Evolutionary conservation across 2,797 vertebrate species (phyloP).

Genomic region (Rachycentron canadum): DNA sequence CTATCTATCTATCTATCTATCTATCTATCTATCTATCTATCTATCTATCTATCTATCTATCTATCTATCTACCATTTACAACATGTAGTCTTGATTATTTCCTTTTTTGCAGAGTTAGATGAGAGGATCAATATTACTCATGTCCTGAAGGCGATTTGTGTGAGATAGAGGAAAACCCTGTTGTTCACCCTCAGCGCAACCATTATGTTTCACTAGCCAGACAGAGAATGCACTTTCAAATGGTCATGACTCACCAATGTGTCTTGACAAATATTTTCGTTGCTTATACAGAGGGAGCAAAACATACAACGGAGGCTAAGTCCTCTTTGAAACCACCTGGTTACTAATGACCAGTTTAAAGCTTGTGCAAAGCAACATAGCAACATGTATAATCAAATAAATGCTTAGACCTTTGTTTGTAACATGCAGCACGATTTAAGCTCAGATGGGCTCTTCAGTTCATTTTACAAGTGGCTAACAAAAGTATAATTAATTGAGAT

Average conservation of each 20-base stretch:
- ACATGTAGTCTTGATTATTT: background rate
- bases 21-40: background rate
- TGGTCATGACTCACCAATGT: too few relatives aligned
- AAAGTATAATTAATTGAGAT: too few relatives aligned
- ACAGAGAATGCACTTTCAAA: too few relatives aligned
- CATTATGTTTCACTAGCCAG: background rate
- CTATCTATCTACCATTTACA: background rate
- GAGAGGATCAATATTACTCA: background rate
- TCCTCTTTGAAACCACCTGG: background rate
- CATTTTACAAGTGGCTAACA: too few relatives aligned
- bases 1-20: background rate
- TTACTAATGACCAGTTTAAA: background rate
- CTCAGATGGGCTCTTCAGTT: too few relatives aligned
- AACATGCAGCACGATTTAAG: too few relatives aligned
- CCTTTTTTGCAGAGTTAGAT: background rate
- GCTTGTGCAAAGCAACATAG: too few relatives aligned
- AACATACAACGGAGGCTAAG: too few relatives aligned
- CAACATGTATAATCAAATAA: too few relatives aligned
- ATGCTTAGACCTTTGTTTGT: too few relatives aligned
- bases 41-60: background rate
- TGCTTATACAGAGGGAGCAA: too few relatives aligned
- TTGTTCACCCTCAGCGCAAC: background rate
- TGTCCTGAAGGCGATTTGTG: background rate
- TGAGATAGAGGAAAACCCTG: too few relatives aligned
- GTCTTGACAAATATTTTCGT: background rate